Percentiles rank a stretch among this genome's conserved stretches.
Conservation (phyloP, 2,888 invertebrate species). For the Opisthograptis luteolata region DNA sequence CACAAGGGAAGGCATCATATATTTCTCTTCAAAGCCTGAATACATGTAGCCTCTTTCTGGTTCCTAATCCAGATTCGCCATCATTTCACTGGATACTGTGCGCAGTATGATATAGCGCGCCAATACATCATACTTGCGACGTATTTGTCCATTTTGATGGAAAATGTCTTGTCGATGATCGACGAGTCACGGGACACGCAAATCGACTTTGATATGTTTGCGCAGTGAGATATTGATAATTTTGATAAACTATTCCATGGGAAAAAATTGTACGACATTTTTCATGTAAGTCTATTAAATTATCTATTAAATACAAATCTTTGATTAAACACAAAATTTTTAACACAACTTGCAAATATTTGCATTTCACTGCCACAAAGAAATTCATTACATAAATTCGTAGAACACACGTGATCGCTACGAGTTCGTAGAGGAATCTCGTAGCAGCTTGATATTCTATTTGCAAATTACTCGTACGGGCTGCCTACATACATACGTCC, state of each 20-base stretch:
- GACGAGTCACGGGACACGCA: constrained; percentile 33
- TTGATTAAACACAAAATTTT: too few relatives aligned
- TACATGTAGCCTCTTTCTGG: not conserved
- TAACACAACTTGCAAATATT: too few relatives aligned
- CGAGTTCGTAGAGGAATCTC: constrained; percentile 13
- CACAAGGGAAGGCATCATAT: too few relatives aligned
- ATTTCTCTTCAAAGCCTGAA: too few relatives aligned
- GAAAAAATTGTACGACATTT: too few relatives aligned
- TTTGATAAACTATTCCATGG: constrained; percentile 1
- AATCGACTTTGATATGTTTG: constrained; percentile 27
- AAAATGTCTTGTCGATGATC: constrained; percentile 37
- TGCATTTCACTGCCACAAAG: not conserved
- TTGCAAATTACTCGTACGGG: not conserved
- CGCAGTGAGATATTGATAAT: constrained; percentile 3
- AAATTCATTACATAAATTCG: not conserved
- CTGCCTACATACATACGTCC: too few relatives aligned
- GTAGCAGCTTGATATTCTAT: constrained; percentile 21
- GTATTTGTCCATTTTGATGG: constrained; percentile 38
- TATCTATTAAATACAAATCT: too few relatives aligned
- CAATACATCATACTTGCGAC: constrained; percentile 39
- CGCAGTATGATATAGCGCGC: constrained; percentile 1
- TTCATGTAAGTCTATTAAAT: too few relatives aligned
- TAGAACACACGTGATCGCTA: constrained; percentile 5
- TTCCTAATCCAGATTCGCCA: not conserved
- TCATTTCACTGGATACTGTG: not conserved